Conservation (phyloP, 2,888 invertebrate species). For the Pomacea canaliculata region DNA sequence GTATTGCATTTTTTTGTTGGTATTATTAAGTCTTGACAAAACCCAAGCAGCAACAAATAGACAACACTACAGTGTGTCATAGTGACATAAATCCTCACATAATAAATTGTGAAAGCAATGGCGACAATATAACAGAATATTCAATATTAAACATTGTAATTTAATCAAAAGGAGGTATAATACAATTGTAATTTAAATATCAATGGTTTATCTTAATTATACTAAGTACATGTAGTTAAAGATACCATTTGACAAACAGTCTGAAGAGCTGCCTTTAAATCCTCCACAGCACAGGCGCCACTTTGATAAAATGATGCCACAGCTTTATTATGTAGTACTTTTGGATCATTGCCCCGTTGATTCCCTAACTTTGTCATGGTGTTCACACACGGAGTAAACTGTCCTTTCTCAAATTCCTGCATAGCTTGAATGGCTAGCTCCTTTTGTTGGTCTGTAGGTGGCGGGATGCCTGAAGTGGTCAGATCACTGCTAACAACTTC, state of each 20-base stretch:
- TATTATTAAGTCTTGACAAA: neutral
- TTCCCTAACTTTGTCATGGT: conserved; percentile 78
- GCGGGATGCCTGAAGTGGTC: conserved; percentile 30
- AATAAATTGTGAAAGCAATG: neutral
- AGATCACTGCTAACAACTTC: neutral
- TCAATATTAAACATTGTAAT: neutral
- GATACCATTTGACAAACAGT: conserved; percentile 57
- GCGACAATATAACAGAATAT: no score
- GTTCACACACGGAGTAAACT: conserved; percentile 76
- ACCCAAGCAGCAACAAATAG: neutral
- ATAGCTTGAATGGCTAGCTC: conserved; percentile 77
- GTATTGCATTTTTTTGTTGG: neutral
- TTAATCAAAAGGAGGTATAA: no score
- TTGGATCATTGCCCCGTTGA: conserved; percentile 74
- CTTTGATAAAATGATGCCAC: conserved; percentile 83
- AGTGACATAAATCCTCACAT: neutral
- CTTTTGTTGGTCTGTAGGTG: conserved; percentile 72
- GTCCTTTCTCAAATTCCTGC: conserved; percentile 77
- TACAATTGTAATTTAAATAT: no score
- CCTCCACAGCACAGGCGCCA: conserved; percentile 78
- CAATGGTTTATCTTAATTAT: no score
- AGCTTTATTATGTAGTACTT: conserved; percentile 86
- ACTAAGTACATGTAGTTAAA: no score
- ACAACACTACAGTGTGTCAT: no score
- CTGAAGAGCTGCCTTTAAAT: conserved; percentile 71